Evolutionary conservation across 2,113 vertebrate species (phyloP).

Genomic region (Platanista minor): DNA sequence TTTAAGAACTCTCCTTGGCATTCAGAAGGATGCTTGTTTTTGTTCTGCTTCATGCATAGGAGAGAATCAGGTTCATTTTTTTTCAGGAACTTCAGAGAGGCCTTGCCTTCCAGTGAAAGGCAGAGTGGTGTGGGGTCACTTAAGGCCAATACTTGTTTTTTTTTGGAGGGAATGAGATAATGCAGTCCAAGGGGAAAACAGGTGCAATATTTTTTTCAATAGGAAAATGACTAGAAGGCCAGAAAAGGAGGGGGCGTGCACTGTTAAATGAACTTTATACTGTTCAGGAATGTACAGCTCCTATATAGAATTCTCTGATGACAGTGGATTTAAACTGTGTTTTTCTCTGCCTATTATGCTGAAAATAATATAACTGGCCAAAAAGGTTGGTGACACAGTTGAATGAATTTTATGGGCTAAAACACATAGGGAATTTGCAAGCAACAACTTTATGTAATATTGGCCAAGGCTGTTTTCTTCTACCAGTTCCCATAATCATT

Average conservation of each 20-base stretch:
- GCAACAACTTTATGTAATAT: neutral
- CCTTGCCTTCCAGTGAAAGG: neutral
- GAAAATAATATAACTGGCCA: slow-evolving; percentile 24
- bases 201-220: neutral
- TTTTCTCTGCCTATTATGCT: neutral
- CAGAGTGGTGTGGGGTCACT: neutral
- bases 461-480: neutral
- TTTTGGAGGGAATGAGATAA: neutral
- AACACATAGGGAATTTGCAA: neutral
- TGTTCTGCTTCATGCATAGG: neutral
- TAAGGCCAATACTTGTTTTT: neutral
- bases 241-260: neutral
- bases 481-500: neutral
- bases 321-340: neutral
- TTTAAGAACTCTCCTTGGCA: neutral
- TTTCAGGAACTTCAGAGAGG: neutral
- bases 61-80: slow-evolving; percentile 32
- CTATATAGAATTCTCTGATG: neutral
- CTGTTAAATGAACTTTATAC: neutral
- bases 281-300: neutral
- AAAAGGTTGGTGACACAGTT: neutral
- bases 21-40: neutral
- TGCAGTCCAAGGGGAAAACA: neutral
- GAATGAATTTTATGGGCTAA: neutral
- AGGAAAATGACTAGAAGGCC: neutral